Percentiles rank a stretch among this genome's conserved stretches.
Conservation (phyloP, 2,797 vertebrate species). For the Clamator glandarius region DNA sequence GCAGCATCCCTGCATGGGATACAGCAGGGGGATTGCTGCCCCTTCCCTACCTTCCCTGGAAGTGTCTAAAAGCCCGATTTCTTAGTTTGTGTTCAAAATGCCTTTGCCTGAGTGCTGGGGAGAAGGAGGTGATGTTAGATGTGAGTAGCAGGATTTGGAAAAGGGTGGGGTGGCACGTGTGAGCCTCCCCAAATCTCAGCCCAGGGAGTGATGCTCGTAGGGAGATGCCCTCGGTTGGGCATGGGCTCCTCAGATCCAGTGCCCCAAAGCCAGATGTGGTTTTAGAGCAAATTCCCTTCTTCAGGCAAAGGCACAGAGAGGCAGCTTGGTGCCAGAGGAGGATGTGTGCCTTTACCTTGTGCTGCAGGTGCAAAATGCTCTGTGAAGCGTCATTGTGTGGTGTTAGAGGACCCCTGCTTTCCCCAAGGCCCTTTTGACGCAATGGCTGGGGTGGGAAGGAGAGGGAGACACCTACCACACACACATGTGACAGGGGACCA, state of each 20-base stretch:
- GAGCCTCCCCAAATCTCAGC: background rate
- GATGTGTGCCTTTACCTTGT: rapidly evolving
- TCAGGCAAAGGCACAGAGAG: background rate
- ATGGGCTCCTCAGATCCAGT: background rate
- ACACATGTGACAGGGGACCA: rapidly evolving
- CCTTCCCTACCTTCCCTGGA: background rate
- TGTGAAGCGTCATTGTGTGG: rapidly evolving
- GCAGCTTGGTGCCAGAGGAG: background rate
- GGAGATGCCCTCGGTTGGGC: background rate
- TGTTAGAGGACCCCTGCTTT: background rate
- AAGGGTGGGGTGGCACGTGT: background rate
- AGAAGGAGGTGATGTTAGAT: background rate
- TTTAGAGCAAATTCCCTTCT: background rate
- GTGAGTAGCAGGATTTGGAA: background rate
- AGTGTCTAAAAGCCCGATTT: background rate
- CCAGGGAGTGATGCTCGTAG: rapidly evolving
- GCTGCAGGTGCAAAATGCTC: background rate
- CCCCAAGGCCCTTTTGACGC: background rate
- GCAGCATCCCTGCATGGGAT: rapidly evolving
- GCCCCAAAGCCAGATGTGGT: background rate
- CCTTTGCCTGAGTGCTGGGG: background rate
- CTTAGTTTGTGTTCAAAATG: background rate
- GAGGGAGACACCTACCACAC: too few relatives aligned
- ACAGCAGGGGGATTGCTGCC: rapidly evolving
- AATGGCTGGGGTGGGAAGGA: background rate